These are phyloP conservation scores for Papilio polyxenes DNA, from an alignment of 1,140 invertebrate species.

Conservation along the genomic window DNA sequence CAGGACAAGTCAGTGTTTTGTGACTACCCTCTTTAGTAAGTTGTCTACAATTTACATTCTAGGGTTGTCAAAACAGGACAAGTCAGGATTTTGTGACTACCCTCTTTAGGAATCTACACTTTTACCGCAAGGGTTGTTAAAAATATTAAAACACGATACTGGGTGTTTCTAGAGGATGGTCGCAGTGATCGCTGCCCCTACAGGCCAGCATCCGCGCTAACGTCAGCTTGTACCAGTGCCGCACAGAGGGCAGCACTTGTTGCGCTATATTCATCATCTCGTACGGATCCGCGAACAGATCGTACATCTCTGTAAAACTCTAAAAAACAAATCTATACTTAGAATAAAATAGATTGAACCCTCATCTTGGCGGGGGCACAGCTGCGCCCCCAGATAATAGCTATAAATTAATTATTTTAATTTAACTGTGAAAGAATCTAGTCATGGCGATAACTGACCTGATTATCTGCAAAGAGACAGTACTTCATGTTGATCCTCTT, in stretches of 20 bases:
- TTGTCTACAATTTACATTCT: no score
- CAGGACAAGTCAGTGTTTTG: no score
- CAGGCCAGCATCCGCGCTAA: constrained; percentile 74
- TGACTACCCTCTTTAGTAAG: no score
- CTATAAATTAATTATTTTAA: no score
- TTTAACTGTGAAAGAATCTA: no score
- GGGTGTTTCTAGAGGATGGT: constrained; percentile 54
- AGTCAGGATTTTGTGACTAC: neutral
- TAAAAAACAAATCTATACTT: constrained; percentile 63
- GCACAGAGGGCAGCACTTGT: constrained; percentile 72
- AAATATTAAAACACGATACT: constrained; percentile 45
- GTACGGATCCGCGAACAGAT: constrained; percentile 84
- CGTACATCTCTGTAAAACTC: constrained; percentile 87
- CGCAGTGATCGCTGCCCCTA: constrained; percentile 58
- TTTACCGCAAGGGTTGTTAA: constrained; percentile 6
- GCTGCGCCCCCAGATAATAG: no score
- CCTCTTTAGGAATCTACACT: neutral
- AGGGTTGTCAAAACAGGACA: neutral
- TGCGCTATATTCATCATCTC: constrained; percentile 85
- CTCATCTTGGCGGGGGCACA: no score
- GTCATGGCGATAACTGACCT: constrained; percentile 79
- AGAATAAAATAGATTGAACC: constrained; percentile 41
- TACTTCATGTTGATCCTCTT: constrained; percentile 84
- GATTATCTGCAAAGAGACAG: constrained; percentile 87
- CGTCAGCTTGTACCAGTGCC: constrained; percentile 74